phyloP scores from a whole-genome alignment of 92 coral and sea anemone genomes.

The Phymanthus crucifer region DNA sequence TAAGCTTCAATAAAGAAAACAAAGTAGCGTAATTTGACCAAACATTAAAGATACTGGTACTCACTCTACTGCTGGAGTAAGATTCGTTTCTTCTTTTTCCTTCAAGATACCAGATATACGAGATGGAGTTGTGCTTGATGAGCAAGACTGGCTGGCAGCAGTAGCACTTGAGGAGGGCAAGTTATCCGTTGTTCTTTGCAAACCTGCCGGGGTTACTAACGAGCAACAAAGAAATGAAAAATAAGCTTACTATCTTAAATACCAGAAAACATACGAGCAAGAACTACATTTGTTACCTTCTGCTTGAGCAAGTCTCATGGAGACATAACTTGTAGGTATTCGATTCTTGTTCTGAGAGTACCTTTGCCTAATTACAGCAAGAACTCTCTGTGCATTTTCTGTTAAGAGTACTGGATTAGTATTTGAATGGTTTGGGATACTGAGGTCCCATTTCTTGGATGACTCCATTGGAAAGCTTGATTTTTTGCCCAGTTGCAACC shows the following conservation, averaged over 20 bases:
- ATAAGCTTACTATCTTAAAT: too few species aligned
- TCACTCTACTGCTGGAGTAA: neutral
- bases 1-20: too few species aligned
- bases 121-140: neutral
- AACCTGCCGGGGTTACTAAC: neutral
- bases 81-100: neutral
- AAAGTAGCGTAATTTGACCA: neutral
- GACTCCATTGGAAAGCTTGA: neutral
- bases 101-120: neutral
- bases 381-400: constrained; percentile 73
- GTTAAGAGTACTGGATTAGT: constrained; percentile 49
- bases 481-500: too few species aligned
- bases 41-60: neutral
- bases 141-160: neutral
- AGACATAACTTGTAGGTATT: constrained; percentile 15
- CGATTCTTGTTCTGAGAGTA: constrained; percentile 1
- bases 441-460: constrained; percentile 21
- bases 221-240: neutral
- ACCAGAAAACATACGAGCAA: neutral
- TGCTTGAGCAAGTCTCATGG: constrained; percentile 26
- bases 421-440: constrained; percentile 9
- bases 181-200: neutral
- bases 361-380: constrained; percentile 59
- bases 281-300: neutral
- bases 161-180: neutral